phyloP scores from a whole-genome alignment of 1,140 invertebrate species.

The Stegodyphus dumicola region DNA sequence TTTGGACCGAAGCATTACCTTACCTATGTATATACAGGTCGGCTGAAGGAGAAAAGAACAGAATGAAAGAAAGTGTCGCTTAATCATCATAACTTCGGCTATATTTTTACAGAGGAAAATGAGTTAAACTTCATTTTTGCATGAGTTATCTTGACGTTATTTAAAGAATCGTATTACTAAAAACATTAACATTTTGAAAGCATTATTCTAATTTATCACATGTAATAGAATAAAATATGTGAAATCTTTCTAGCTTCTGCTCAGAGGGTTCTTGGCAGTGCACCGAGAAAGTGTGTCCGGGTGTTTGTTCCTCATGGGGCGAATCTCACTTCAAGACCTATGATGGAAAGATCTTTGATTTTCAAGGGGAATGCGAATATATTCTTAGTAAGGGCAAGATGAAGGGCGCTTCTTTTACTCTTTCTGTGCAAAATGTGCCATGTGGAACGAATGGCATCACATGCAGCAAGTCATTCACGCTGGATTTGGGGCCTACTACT shows the following conservation, averaged over 20 bases:
- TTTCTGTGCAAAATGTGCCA: conserved; percentile 77
- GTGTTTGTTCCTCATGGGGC: conserved; percentile 83
- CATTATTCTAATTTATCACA: too few relatives aligned
- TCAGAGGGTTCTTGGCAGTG: conserved; percentile 68
- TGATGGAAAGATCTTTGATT: conserved; percentile 84
- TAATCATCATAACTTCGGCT: too few relatives aligned
- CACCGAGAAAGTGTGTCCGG: conserved; percentile 69
- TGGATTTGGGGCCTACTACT: conserved; percentile 64
- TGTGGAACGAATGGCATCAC: conserved; percentile 87
- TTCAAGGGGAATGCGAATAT: conserved; percentile 89
- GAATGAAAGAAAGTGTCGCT: too few relatives aligned
- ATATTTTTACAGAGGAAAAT: too few relatives aligned
- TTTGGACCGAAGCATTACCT: too few relatives aligned
- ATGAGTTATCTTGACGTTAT: too few relatives aligned
- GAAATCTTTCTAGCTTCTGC: conserved; percentile 70
- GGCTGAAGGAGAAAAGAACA: too few relatives aligned
- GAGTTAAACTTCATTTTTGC: too few relatives aligned
- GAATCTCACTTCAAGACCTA: conserved; percentile 89
- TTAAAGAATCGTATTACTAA: too few relatives aligned
- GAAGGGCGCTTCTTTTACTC: conserved; percentile 66
- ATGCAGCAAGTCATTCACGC: conserved; percentile 84
- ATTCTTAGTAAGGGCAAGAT: conserved; percentile 79
- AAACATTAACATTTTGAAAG: too few relatives aligned
- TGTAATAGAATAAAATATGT: too few relatives aligned
- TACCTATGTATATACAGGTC: too few relatives aligned